Percentiles rank a stretch among this genome's conserved stretches.
These are phyloP conservation scores for Acanthopleura granulata DNA, from an alignment of 2,888 invertebrate species.

Conservation along the genomic window DNA sequence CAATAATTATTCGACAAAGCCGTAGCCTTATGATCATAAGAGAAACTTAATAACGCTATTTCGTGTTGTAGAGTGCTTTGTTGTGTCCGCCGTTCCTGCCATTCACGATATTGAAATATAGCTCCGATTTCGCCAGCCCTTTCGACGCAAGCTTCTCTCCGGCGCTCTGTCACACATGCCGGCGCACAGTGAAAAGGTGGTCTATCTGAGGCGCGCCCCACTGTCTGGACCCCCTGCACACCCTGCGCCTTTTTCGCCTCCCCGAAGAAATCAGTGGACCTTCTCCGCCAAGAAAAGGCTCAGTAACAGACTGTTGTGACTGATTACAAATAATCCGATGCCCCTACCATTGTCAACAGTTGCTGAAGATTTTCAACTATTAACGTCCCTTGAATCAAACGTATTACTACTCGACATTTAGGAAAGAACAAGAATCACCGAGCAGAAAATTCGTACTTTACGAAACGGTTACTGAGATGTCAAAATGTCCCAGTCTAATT, in stretches of 20 bases:
- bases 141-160: neutral
- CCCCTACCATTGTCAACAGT: no score
- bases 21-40: neutral
- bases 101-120: neutral
- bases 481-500: no score
- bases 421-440: no score
- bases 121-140: slow-evolving; percentile 6
- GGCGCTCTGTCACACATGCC: slow-evolving; percentile 16
- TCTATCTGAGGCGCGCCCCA: neutral
- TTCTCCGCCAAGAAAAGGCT: neutral
- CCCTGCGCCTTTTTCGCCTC: neutral
- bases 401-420: no score
- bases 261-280: neutral
- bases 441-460: no score
- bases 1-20: slow-evolving; percentile 10
- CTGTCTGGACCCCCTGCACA: neutral
- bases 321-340: no score
- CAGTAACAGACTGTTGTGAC: no score
- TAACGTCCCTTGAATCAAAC: no score
- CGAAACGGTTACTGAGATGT: no score
- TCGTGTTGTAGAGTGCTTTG: slow-evolving; percentile 8
- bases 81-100: neutral
- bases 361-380: no score
- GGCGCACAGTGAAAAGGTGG: slow-evolving; percentile 8
- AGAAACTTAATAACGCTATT: slow-evolving; percentile 12